Evolutionary conservation across 2,113 vertebrate species (phyloP), one percentile per base, ranked within the genome.

Genomic region (Thermophis baileyi): DNA sequence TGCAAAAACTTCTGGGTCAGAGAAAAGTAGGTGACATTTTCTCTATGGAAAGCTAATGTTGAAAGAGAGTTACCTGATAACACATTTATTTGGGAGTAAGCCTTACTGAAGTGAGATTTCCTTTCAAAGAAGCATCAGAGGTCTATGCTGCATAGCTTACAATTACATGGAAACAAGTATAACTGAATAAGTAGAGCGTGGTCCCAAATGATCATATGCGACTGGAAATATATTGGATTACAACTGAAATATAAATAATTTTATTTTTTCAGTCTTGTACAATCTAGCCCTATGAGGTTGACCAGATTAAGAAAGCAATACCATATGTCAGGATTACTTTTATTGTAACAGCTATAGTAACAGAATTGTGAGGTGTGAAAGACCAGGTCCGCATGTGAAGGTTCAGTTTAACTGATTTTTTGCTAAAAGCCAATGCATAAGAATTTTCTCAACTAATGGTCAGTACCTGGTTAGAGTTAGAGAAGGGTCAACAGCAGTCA

Each of bases 1-100:
- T 57, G 94, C 97, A 90, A 96, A 97, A 93, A 96, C 96, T 14
- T 96, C 96, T 46, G 94, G 97, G 0, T 98, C 97, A 91, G 98
- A 98, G 27, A 99, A 98, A 97, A 98, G 99, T 99, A 95, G 20
- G 85, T 1, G 1, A 22, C 11, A 60, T 47, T 5, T 81, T 81
- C 35, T 87, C 53, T 49, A 63, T 35, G 46, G 46, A 87, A 91
- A 91, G 27, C 35, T 27, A 85, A 51, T 51, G 24, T 50, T 50
- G 30, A 35, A 30, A 87, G 47, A 25, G 11, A 50, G 86, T 87
- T 50, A 88, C 50, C 5, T 50, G 40, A 46, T 46, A n/a, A 27
- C 20, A 44, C 4, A 18, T 6, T 12, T 89, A 47, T 47, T 27
- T 47, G 12, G 24, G 40, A 60, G 44, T 27, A 60, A 46, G 18